phyloP scores from a whole-genome alignment of 2,113 vertebrate genomes.

The Noturus placidus region DNA sequence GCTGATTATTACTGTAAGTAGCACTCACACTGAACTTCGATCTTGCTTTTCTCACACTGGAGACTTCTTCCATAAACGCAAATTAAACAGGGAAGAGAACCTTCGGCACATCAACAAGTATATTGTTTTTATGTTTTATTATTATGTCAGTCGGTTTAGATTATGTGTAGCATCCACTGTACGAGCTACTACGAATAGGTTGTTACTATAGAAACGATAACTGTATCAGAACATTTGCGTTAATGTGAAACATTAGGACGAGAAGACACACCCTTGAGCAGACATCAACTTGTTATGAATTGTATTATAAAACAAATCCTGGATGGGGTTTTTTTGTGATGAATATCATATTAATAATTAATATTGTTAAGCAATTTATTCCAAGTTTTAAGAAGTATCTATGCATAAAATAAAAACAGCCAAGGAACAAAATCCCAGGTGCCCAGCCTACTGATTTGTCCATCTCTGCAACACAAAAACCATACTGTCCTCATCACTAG shows the following conservation, averaged over 20 bases:
- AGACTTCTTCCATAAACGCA: background rate
- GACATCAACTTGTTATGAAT: background rate
- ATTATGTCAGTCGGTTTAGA: background rate
- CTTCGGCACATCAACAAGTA: background rate
- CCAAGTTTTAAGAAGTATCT: background rate
- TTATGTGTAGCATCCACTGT: background rate
- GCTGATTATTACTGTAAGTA: too few species aligned
- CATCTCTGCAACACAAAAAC: background rate
- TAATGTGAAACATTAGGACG: background rate
- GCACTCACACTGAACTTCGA: too few species aligned
- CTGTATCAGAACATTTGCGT: background rate
- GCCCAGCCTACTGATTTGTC: background rate
- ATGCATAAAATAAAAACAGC: background rate
- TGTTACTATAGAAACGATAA: background rate
- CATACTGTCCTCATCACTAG: background rate
- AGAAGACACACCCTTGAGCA: too few species aligned
- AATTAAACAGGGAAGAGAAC: background rate
- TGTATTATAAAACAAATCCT: background rate
- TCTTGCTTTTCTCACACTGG: background rate
- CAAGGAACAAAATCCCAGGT: background rate
- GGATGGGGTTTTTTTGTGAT: background rate
- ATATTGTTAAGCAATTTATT: background rate
- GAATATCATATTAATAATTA: background rate
- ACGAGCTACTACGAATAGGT: background rate
- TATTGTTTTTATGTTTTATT: background rate